Percentiles rank a stretch among this genome's conserved stretches.
These are phyloP conservation scores for Corvus moneduloides DNA, from an alignment of 2,113 vertebrate species.

Conservation along the genomic window DNA sequence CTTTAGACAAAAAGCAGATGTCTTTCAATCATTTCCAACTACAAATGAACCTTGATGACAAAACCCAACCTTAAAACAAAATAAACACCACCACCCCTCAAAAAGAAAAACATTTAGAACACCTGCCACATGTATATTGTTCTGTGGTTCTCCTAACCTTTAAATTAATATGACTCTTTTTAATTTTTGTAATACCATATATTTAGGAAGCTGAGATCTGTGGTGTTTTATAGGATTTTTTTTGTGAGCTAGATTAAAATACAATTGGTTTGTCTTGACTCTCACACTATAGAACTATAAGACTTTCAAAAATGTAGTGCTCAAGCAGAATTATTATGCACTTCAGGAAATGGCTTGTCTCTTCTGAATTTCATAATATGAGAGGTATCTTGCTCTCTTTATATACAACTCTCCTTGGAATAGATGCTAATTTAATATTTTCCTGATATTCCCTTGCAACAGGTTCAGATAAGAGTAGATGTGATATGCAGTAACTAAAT, in stretches of 20 bases:
- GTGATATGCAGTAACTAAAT: not conserved
- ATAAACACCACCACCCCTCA: fast-evolving
- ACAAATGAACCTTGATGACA: not conserved
- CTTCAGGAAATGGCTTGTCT: not conserved
- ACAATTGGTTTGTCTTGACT: not conserved
- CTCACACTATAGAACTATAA: not conserved
- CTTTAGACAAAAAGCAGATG: not conserved
- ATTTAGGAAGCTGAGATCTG: not conserved
- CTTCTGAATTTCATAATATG: not conserved
- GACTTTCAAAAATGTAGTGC: not conserved
- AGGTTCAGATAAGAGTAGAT: not conserved
- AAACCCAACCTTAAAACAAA: not conserved
- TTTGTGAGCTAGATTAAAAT: not conserved
- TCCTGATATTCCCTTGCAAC: not conserved
- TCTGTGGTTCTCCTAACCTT: not conserved
- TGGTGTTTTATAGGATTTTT: not conserved
- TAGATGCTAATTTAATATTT: not conserved
- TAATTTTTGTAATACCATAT: not conserved
- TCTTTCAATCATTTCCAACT: not conserved
- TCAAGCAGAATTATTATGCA: not conserved
- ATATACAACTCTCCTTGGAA: not conserved
- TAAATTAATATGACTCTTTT: not conserved
- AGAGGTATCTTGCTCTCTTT: not conserved
- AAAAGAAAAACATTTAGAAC: not conserved
- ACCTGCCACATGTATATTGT: not conserved